Conservation (phyloP, 2,797 vertebrate species). For the Monodelphis domestica region DNA sequence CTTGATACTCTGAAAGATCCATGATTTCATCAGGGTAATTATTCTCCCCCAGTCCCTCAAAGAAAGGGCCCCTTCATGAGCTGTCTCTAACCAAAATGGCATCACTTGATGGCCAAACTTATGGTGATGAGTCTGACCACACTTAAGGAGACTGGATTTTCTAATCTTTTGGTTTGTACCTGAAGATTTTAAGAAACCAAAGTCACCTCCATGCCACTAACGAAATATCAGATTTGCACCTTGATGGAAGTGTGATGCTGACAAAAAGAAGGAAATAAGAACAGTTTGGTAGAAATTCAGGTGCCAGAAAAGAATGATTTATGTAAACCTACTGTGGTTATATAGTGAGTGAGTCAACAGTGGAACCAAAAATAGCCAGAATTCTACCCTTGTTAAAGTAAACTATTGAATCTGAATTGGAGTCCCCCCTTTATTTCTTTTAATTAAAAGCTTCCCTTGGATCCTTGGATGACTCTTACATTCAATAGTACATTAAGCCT, state of each 20-base stretch:
- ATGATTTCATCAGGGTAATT: background rate
- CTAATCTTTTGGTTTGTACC: background rate
- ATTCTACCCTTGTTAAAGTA: no score
- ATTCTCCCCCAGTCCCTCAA: background rate
- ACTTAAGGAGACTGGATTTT: background rate
- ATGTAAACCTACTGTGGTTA: no score
- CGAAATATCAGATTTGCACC: background rate
- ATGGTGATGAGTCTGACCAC: background rate
- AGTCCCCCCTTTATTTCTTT: no score
- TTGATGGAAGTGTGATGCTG: background rate
- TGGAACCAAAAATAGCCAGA: no score
- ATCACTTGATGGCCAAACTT: background rate
- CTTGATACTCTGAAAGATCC: background rate
- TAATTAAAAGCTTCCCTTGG: no score
- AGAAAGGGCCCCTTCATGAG: background rate
- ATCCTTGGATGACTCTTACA: no score
- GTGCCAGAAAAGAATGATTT: no score
- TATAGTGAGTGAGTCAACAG: no score
- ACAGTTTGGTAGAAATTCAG: no score
- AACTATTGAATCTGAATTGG: no score
- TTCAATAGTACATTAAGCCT: no score
- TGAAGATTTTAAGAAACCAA: background rate
- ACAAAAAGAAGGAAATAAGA: no score
- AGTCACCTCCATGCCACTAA: background rate
- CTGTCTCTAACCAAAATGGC: background rate